Conservation (phyloP, 2,797 vertebrate genomes). For the Channa striata region DNA sequence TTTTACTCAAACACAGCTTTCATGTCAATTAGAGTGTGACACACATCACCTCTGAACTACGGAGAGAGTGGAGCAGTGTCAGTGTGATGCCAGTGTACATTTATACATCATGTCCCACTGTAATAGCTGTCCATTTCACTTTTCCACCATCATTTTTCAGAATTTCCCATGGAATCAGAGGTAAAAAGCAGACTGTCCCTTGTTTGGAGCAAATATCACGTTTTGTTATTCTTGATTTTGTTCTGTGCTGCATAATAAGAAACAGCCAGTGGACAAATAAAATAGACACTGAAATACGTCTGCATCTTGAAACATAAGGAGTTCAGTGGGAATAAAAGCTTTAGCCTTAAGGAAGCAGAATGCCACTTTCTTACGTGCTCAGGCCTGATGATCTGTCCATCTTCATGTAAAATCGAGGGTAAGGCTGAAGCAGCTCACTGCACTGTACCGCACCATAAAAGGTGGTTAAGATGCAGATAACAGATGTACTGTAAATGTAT, state of each 20-base stretch:
- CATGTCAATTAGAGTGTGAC: neutral
- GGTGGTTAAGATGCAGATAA: conserved; percentile 10
- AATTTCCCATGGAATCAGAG: neutral
- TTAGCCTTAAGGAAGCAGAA: neutral
- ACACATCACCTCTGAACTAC: conserved; percentile 21
- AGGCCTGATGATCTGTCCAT: conserved; percentile 14
- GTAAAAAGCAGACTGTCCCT: neutral
- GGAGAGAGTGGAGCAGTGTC: conserved; percentile 11
- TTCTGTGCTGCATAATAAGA: neutral
- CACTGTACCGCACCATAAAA: neutral
- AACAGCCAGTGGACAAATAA: neutral
- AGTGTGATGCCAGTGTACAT: neutral
- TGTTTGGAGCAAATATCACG: neutral
- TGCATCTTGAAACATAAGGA: neutral
- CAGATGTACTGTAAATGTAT: neutral
- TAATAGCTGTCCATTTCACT: neutral
- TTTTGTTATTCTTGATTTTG: conserved; percentile 18
- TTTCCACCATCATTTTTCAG: neutral
- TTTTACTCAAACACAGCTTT: conserved; percentile 12
- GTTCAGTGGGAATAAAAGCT: neutral
- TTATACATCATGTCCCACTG: conserved; percentile 5
- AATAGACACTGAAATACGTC: neutral
- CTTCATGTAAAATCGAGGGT: neutral
- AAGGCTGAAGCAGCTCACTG: conserved; percentile 8
- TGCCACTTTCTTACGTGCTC: neutral